Evolutionary conservation across 2,888 invertebrate genomes (phyloP), one percentile per base, ranked within the genome.

Genomic region (Lydus trimaculatus): DNA sequence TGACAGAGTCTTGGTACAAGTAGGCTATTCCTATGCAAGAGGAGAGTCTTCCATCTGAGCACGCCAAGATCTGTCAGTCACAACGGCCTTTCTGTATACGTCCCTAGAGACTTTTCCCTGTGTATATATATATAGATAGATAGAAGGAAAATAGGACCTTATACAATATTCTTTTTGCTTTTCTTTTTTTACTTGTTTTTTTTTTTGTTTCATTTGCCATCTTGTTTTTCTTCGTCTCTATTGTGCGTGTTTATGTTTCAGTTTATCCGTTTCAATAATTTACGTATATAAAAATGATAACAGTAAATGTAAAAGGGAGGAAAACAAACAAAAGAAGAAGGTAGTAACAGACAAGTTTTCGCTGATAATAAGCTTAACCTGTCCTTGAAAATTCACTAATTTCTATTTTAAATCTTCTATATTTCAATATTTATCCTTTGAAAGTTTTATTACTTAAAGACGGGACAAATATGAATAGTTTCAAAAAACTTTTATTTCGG

Each of bases 41-140:
- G 80, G 78, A 81, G 81, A 82, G 82, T 81, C 82, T 84, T 84
- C 83, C 85, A 83, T 85, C 85, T 84, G 82, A 83, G 82, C 84
- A 83, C 81, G 84, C 82, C 84, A 82, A 83, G 85, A 84, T 84
- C 85, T 84, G 85, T 85, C 85, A 85, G 83, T 85, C 85, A 84
- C 81, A 84, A 84, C 83, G 83, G 83, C 84, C 82, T 48, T 23
- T 48, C 48, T 79, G 81, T 80, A 83, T 81, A 80, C 79, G 77
- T 79, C 81, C 80, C 81, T 70, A 67, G 81, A 78, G 81, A 78
- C 78, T 9, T 48, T 48, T 17, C n/a, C 43, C 17, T 43, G n/a
- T 36, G 15, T 36, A 11, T 33, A 13, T 52, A 25, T 60, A 36
- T 66, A 70, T 64, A 67, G 66, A 70, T 64, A 70, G 67, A 11